Conservation (phyloP, 1,140 invertebrate species). For the Heliconius eleuchia region DNA sequence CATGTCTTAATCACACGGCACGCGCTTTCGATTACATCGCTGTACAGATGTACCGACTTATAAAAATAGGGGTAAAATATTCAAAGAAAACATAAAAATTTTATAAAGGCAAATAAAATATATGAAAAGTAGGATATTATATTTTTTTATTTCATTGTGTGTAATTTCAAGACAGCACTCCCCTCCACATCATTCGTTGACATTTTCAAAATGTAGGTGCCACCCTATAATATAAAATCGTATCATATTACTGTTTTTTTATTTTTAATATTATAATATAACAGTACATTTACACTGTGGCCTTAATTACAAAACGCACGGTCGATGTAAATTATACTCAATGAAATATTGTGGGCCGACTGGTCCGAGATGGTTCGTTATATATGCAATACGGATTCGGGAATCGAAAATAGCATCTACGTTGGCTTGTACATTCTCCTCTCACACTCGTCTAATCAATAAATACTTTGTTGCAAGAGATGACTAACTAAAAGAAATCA, state of each 20-base stretch:
- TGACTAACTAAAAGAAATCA: slow-evolving; percentile 14
- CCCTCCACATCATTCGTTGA: background rate
- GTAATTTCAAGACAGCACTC: background rate
- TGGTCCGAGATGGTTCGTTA: slow-evolving; percentile 47
- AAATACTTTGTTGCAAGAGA: slow-evolving; percentile 43
- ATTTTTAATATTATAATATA: background rate
- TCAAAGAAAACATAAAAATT: background rate
- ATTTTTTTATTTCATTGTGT: background rate
- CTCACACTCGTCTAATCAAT: slow-evolving; percentile 55
- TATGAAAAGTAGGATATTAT: background rate
- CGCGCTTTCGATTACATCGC: background rate
- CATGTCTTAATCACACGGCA: background rate
- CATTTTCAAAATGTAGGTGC: background rate
- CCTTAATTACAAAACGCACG: background rate
- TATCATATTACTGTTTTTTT: background rate
- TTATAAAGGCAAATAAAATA: background rate
- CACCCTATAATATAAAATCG: background rate
- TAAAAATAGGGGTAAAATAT: background rate
- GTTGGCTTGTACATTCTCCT: slow-evolving; percentile 40
- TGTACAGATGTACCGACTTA: background rate
- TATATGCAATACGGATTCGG: slow-evolving; percentile 42
- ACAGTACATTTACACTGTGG: background rate
- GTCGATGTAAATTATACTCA: background rate
- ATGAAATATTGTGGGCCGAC: slow-evolving; percentile 24
- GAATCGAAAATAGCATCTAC: slow-evolving; percentile 53